Evolutionary conservation across 2,888 invertebrate species (phyloP).

Genomic region (Willowsia nigromaculata): DNA sequence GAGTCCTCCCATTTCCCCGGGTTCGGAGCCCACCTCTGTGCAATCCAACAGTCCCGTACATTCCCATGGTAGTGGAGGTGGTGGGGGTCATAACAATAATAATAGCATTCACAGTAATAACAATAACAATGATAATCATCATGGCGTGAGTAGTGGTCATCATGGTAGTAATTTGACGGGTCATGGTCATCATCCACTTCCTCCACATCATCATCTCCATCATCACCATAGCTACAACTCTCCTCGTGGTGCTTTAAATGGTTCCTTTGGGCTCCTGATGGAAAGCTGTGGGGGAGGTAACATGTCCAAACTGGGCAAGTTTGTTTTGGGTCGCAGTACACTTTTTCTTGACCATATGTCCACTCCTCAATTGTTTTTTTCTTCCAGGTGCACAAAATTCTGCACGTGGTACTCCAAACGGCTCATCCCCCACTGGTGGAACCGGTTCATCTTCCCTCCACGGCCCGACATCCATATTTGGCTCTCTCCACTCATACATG

Average conservation of each 20-base stretch:
- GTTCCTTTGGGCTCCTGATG: constrained; percentile 70
- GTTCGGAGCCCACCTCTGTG: constrained; percentile 84
- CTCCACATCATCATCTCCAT: constrained; percentile 25
- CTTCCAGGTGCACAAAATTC: constrained; percentile 23
- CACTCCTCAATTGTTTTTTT: no score
- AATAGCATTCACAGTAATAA: no score
- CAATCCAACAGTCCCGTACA: constrained; percentile 70
- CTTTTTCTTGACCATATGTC: no score
- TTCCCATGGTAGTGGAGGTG: constrained; percentile 62
- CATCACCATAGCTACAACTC: constrained; percentile 56
- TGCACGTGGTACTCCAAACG: constrained; percentile 27
- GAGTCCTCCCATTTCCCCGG: constrained; percentile 92
- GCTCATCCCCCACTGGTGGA: constrained; percentile 4
- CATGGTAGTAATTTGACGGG: not conserved
- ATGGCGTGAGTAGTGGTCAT: constrained; percentile 34
- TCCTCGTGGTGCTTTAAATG: constrained; percentile 69
- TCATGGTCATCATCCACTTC: constrained; percentile 39
- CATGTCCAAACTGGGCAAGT: not conserved
- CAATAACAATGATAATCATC: constrained; percentile 63
- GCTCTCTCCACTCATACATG: constrained; percentile 77
- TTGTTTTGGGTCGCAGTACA: not conserved
- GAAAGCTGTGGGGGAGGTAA: constrained; percentile 53
- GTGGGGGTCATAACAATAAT: constrained; percentile 61
- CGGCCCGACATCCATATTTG: constrained; percentile 72
- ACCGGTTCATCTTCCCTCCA: constrained; percentile 38